Evolutionary conservation across 1,140 invertebrate species (phyloP), one percentile per base, ranked within the genome.

Genomic region (Hestina assimilis): DNA sequence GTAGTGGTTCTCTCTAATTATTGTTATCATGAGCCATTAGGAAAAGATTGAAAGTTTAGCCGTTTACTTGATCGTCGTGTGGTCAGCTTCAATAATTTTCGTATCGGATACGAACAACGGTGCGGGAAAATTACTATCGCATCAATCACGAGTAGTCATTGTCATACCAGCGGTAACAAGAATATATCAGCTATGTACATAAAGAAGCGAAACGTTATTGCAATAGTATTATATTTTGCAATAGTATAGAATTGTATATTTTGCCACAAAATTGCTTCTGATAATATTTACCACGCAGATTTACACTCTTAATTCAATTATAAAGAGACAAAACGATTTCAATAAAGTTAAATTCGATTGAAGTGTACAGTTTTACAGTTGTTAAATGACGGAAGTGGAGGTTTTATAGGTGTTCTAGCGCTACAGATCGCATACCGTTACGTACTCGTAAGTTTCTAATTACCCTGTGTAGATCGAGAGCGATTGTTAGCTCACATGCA

Each of bases 31-130:
- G 11, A 38, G 17, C 69, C 56, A 80, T 77, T 77, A 75, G 69
- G 60, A 67, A 56, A 43, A 71, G 47, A 21, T 45, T 54, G 63
- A 61, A 66, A 17, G 51, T 57, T 38, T 50, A 57, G 59, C 33
- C 57, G 43, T 61, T 58, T 43, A 47, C 59, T 64, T 58, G 33
- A 62, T 59, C 55, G 54, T 59, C 55, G 62, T 79, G 68, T 74
- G 72, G 72, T 75, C 69, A 38, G 20, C 51, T 48, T 33, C 69
- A 63, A 65, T 80, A 45, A 50, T 50, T 67, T 57, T 72, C 59
- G 83, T 85, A 85, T 85, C 69, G 62, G 82, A 85, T 85, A 85
- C 82, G 68, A 82, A 59, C 80, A 87, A 87, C 84, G 84, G 82
- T 84, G 67, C 67, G 66, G 46, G 59, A 55, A 79, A 75, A 87